Evolutionary conservation across 1,140 invertebrate genomes (phyloP).

Genomic region (Plectus sambesii): DNA sequence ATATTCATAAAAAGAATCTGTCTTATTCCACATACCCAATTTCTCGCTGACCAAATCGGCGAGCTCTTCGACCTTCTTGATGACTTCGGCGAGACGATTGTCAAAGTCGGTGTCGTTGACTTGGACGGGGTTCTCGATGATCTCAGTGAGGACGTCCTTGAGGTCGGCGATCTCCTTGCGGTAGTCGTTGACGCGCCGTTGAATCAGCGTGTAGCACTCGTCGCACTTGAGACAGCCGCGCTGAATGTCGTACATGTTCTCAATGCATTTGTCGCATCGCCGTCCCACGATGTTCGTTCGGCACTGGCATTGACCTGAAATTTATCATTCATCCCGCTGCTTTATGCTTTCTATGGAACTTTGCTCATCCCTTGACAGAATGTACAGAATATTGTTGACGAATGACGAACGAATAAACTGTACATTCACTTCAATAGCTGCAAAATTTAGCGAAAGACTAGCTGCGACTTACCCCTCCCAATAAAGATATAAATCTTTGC

Average conservation of each 20-base stretch:
- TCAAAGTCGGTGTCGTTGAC: slow-evolving; percentile 41
- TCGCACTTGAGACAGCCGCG: slow-evolving; percentile 39
- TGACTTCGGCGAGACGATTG: slow-evolving; percentile 13
- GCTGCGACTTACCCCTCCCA: no score
- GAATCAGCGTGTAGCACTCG: slow-evolving; percentile 43
- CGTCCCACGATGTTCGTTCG: slow-evolving; percentile 91
- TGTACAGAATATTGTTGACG: no score
- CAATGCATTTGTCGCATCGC: slow-evolving; percentile 74
- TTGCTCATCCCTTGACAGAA: no score
- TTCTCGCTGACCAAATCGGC: slow-evolving; percentile 34
- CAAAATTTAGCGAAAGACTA: no score
- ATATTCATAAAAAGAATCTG: background rate
- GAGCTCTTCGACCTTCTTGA: slow-evolving; percentile 26
- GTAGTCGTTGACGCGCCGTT: slow-evolving; percentile 34
- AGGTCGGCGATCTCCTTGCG: slow-evolving; percentile 24
- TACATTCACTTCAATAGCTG: no score
- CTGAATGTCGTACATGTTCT: slow-evolving; percentile 27
- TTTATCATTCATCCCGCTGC: no score
- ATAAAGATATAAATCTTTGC: no score
- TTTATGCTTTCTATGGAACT: no score
- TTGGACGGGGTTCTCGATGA: slow-evolving; percentile 42
- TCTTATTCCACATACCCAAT: slow-evolving; percentile 18
- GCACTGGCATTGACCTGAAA: slow-evolving; percentile 66
- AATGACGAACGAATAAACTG: no score
- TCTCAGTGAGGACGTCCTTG: slow-evolving; percentile 38